A percentile compares a stretch with the other conserved stretches of the same genome.
phyloP scores from a whole-genome alignment of 2,888 invertebrate genomes.

The Drosophila dives region DNA sequence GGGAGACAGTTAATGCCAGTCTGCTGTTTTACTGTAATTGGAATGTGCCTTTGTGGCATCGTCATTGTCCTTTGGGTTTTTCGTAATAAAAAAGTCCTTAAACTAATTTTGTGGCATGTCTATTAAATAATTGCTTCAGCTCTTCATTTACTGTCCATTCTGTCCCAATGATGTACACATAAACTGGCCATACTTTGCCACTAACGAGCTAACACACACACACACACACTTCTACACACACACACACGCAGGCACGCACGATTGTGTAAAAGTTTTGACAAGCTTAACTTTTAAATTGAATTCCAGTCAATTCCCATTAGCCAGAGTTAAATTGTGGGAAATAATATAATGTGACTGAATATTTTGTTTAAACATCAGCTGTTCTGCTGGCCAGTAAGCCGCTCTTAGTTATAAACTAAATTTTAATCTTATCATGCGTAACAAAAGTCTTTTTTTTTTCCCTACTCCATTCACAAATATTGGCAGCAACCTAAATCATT shows the following conservation, averaged over 20 bases:
- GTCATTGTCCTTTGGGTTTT: slow-evolving; percentile 32
- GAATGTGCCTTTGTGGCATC: slow-evolving; percentile 60
- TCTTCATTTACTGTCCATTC: slow-evolving; percentile 64
- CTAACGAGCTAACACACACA: background rate
- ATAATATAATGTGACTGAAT: background rate
- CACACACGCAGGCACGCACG: slow-evolving; percentile 2
- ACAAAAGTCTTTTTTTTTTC: slow-evolving; percentile 34
- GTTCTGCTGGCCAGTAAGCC: slow-evolving; percentile 22
- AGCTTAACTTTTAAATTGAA: slow-evolving; percentile 54
- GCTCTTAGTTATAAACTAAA: slow-evolving; percentile 44
- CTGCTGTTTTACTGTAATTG: slow-evolving; percentile 68
- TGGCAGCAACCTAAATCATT: slow-evolving; percentile 2
- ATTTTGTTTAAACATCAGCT: slow-evolving; percentile 23
- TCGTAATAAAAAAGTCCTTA: slow-evolving; percentile 59
- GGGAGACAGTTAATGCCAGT: slow-evolving; percentile 40
- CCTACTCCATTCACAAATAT: slow-evolving; percentile 19
- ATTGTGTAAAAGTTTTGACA: slow-evolving; percentile 11
- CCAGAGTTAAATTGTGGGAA: slow-evolving; percentile 18
- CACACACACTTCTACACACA: slow-evolving; percentile 3
- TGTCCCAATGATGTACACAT: slow-evolving; percentile 6
- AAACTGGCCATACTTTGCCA: slow-evolving; percentile 16
- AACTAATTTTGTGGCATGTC: slow-evolving; percentile 80
- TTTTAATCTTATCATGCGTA: slow-evolving; percentile 41
- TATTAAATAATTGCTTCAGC: slow-evolving; percentile 79
- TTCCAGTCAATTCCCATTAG: slow-evolving; percentile 47